phyloP scores from a whole-genome alignment of 2,113 vertebrate genomes.

The Podiceps cristatus region DNA sequence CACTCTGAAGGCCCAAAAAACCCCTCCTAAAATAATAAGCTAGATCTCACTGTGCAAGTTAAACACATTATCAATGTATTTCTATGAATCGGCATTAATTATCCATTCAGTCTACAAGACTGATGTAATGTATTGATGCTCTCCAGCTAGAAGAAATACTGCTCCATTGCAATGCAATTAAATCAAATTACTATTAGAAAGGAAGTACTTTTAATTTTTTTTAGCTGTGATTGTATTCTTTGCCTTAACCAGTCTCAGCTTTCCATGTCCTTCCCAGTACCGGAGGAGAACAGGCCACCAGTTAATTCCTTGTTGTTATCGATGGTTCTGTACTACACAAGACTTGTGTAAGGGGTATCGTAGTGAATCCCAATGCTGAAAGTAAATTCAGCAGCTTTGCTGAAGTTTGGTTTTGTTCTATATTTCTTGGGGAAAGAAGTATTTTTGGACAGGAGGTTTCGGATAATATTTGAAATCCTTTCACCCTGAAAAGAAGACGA shows the following conservation, averaged over 20 bases:
- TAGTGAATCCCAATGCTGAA: background rate
- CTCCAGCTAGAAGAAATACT: background rate
- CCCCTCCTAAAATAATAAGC: conserved; percentile 3
- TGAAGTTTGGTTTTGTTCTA: background rate
- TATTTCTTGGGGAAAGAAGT: background rate
- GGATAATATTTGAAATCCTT: background rate
- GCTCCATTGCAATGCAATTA: background rate
- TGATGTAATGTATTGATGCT: background rate
- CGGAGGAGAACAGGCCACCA: background rate
- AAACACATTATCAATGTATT: background rate
- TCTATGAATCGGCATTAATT: background rate
- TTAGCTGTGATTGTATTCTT: background rate
- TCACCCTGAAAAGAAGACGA: background rate
- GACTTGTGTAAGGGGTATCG: background rate
- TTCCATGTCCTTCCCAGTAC: background rate
- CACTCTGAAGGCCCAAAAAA: background rate
- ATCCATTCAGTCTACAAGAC: background rate
- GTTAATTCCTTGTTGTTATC: conserved; percentile 1
- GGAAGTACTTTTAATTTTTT: background rate
- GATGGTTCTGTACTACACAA: background rate
- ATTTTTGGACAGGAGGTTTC: background rate
- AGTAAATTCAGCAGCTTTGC: background rate
- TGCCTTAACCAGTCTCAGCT: background rate
- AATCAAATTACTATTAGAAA: background rate
- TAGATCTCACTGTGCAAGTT: background rate